phyloP scores from a whole-genome alignment of 2,113 vertebrate species.

The Sebastes fasciatus region DNA sequence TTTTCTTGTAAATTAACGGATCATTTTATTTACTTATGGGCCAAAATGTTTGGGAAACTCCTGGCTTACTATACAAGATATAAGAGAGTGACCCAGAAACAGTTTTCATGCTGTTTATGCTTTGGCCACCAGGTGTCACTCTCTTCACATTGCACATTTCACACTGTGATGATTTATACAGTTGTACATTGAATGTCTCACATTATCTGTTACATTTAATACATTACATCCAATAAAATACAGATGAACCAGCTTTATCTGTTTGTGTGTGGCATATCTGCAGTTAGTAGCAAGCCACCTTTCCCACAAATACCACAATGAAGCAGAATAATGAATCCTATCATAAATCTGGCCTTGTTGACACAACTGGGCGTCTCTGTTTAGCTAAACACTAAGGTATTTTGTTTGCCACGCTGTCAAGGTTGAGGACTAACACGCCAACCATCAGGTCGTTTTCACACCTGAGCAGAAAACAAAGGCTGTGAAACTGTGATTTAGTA shows the following conservation, averaged over 20 bases:
- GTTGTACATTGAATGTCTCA: background rate
- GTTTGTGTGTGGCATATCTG: background rate
- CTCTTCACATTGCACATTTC: background rate
- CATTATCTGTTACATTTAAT: background rate
- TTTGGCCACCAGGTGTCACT: constrained; percentile 42
- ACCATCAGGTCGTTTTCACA: constrained; percentile 39
- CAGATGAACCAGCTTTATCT: background rate
- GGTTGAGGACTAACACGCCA: constrained; percentile 14
- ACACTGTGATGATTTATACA: background rate
- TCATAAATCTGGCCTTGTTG: constrained; percentile 42
- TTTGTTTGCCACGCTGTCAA: constrained; percentile 20
- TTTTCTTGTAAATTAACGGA: background rate
- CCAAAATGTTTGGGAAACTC: background rate
- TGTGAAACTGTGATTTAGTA: constrained; percentile 32
- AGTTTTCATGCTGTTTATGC: background rate
- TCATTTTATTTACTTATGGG: background rate
- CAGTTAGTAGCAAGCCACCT: background rate
- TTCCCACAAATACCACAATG: background rate
- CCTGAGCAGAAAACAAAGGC: constrained; percentile 25
- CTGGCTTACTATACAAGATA: background rate
- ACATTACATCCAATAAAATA: background rate
- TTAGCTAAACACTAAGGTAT: constrained; percentile 49
- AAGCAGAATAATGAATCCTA: background rate
- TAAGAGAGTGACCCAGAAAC: background rate
- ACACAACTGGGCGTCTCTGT: constrained; percentile 36